Percentiles rank a stretch among this genome's conserved stretches.
Conservation (phyloP, 1,140 invertebrate genomes). For the Hylaeus anthracinus region DNA sequence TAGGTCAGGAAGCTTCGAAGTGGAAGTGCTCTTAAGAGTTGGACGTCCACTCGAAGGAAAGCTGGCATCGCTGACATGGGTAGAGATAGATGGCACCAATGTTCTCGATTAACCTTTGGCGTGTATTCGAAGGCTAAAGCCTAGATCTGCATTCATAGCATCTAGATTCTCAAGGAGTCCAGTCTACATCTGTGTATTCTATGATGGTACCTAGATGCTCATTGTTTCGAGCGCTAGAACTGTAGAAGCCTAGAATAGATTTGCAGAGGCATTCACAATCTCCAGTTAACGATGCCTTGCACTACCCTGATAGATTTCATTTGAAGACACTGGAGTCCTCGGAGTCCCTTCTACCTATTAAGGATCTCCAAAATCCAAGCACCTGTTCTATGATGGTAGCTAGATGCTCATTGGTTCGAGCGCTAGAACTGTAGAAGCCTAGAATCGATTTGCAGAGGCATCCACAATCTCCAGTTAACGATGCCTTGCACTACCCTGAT, state of each 20-base stretch:
- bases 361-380: conserved; percentile 16
- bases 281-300: neutral
- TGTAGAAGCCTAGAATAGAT: neutral
- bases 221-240: too few species aligned
- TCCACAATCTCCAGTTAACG: neutral
- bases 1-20: too few species aligned
- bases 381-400: conserved; percentile 24
- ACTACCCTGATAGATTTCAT: neutral
- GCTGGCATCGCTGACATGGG: too few species aligned
- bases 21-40: too few species aligned
- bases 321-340: neutral
- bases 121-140: too few species aligned
- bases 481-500: neutral
- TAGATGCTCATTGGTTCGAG: neutral
- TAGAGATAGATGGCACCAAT: too few species aligned
- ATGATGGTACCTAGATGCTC: conserved; percentile 1
- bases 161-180: too few species aligned
- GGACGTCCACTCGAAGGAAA: too few species aligned
- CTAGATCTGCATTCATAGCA: too few species aligned
- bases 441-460: neutral
- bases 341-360: neutral
- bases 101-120: too few species aligned
- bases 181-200: neutral
- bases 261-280: neutral
- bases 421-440: neutral